Evolutionary conservation across 2,888 invertebrate genomes (phyloP), one percentile per base, ranked within the genome.

Genomic region (Gastrophysa polygoni): DNA sequence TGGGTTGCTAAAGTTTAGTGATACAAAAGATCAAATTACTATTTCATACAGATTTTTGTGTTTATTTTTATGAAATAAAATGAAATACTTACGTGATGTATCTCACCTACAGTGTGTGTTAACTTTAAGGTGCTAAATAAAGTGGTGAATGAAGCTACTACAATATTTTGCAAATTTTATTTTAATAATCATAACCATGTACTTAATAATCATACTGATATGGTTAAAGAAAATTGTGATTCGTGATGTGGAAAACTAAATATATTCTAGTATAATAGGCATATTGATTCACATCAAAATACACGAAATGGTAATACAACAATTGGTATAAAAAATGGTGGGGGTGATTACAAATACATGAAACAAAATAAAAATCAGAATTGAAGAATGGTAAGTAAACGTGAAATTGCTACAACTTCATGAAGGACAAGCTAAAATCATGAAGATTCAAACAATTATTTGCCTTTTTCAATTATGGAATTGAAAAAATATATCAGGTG

Each of bases 131-230:
- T 66, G 63, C 66, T 49, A n/a, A 16, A 28, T 61, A 43, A 47
- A 48, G 50, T 38, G 18, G 67, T 64, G 64, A 67, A 63, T 57
- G 44, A 67, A 67, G 67, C 67, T 21, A 58, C 67, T 64, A 60
- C 50, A 56, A 14, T 64, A 63, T 64, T 61, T 60, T 67, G 67
- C 67, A 67, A 67, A 63, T 57, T 63, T 67, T 67, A 66, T 67
- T 67, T 28, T 48, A 62, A 64, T 67, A 57, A 64, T 61, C 51
- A 52, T 49, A 57, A 67, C 64, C 63, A 61, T 58, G 63, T 61
- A 57, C n/a, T n/a, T n/a, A n/a, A n/a, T n/a, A 60, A 32, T 64
- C 59, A 55, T 49, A 55, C 61, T 58, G 60, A 63, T 64, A 67
- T 44, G 28, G 57, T 52, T 49, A 63, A 60, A 34, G 48, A 64